phyloP scores from a whole-genome alignment of 2,113 vertebrate species.

The Bucco capensis region DNA sequence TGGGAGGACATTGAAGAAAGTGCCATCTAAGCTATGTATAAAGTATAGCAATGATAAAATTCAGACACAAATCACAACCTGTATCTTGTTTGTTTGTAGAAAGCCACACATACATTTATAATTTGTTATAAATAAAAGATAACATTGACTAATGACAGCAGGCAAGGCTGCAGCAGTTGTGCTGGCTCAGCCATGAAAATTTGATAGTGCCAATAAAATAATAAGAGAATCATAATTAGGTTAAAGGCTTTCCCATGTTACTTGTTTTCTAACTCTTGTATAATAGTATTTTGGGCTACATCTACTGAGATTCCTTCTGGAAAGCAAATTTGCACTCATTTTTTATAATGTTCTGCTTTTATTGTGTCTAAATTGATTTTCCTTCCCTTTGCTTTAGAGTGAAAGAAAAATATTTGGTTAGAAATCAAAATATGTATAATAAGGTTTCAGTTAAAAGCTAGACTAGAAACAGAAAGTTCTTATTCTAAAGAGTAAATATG shows the following conservation, averaged over 20 bases:
- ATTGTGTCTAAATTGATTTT: conserved; percentile 1
- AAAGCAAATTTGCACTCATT: conserved; percentile 21
- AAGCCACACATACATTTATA: not conserved
- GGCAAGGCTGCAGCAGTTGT: conserved; percentile 30
- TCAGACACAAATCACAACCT: not conserved
- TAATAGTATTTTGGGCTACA: not conserved
- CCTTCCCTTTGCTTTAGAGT: not conserved
- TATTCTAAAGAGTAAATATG: conserved; percentile 12
- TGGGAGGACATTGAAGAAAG: not conserved
- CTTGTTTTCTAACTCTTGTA: conserved; percentile 1
- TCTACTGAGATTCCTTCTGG: not conserved
- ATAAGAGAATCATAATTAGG: conserved; percentile 56
- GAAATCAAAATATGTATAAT: not conserved
- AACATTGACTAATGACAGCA: conserved; percentile 29
- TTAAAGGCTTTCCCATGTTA: conserved; percentile 41
- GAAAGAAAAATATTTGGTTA: conserved; percentile 13
- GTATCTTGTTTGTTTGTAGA: not conserved
- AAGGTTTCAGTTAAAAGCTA: conserved; percentile 25
- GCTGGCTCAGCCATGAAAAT: conserved; percentile 44
- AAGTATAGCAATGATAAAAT: not conserved
- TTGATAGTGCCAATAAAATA: conserved; percentile 59
- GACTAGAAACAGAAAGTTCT: not conserved
- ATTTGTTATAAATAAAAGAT: conserved; percentile 49
- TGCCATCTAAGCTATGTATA: not conserved
- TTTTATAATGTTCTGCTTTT: not conserved